Base-by-base conservation (phyloP, 35 echinoderm and acorn worm genomes). In the Apostichopus japonicus region DNA sequence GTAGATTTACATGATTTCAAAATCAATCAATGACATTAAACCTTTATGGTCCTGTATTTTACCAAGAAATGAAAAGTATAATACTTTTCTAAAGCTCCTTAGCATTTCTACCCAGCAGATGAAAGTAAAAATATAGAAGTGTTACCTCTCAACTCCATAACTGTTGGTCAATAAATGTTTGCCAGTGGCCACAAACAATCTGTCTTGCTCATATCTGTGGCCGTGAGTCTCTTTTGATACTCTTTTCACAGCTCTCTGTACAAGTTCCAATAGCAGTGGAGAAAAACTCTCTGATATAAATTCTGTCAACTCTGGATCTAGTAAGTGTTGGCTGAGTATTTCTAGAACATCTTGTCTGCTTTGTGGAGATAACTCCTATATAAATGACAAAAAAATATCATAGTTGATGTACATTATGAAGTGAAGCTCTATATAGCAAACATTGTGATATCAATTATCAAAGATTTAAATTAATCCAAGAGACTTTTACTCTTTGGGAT, bases 261-360 rank as follows among this genome's bases (percentile, higher is more conserved):
- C 19, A 80, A 80, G 25, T 80, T 80, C 78, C 78, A 80, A 44
- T 6, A 80, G 78, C 78, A 80, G 19, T 44, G 78, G 78, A 54
- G 78, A 80, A 17, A 80, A 80, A 80, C 5, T 44, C 8, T 80
- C 78, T 8, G 78, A 80, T 52, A 80, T 0, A 51, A 80, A 80
- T 51, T 80, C 23, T 80, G 78, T 80, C 78, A 80, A 80, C 19
- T 80, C 78, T 80, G 78, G 78, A 17, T 80, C 78, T 2, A 80
- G 78, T 17, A 80, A 80, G 24, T 80, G 78, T 17, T 80, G 78
- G 24, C 78, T 80, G 78, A 80, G 78, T 14, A 13, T 80, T 80
- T 90, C 23, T 72, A 90, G 44, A 16, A 99, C 27, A 10, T 93
- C 51, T 14, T 96, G 91, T 88, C 95, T 92, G 65, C 96, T 95